These are phyloP conservation scores for Cacoxenus indagator DNA, from an alignment of 2,888 invertebrate genomes.

Conservation along the genomic window DNA sequence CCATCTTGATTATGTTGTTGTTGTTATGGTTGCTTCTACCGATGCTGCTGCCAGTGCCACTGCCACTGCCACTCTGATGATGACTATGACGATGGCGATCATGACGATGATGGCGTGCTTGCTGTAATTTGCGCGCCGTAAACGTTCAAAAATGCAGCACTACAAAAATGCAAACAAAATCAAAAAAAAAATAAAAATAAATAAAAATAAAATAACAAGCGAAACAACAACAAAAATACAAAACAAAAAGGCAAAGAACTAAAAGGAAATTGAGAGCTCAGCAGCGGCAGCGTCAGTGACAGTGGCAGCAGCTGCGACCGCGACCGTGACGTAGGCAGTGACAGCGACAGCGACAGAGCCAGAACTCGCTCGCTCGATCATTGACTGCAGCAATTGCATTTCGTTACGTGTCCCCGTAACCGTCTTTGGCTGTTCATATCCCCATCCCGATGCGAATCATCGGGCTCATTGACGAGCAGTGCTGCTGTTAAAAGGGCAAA, in stretches of 20 bases:
- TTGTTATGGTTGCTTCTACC: constrained; percentile 43
- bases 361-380: constrained; percentile 45
- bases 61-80: constrained; percentile 42
- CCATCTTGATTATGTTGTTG: constrained; percentile 61
- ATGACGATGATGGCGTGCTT: constrained; percentile 65
- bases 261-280: constrained; percentile 61
- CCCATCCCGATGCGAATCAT: too few species aligned
- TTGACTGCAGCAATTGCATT: constrained; percentile 42
- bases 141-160: constrained; percentile 61
- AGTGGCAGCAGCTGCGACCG: neutral
- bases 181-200: constrained; percentile 31
- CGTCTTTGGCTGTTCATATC: too few species aligned
- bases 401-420: too few species aligned
- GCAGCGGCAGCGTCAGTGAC: neutral
- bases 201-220: neutral
- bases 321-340: neutral
- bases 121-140: constrained; percentile 68
- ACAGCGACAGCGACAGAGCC: neutral
- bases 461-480: constrained; percentile 28
- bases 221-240: too few species aligned
- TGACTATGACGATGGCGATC: constrained; percentile 37
- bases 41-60: constrained; percentile 31
- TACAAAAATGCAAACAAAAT: constrained; percentile 37
- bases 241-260: constrained; percentile 52
- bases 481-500: constrained; percentile 56